These are phyloP conservation scores for Oreochromis aureus DNA, from an alignment of 2,113 vertebrate genomes.

Conservation along the genomic window DNA sequence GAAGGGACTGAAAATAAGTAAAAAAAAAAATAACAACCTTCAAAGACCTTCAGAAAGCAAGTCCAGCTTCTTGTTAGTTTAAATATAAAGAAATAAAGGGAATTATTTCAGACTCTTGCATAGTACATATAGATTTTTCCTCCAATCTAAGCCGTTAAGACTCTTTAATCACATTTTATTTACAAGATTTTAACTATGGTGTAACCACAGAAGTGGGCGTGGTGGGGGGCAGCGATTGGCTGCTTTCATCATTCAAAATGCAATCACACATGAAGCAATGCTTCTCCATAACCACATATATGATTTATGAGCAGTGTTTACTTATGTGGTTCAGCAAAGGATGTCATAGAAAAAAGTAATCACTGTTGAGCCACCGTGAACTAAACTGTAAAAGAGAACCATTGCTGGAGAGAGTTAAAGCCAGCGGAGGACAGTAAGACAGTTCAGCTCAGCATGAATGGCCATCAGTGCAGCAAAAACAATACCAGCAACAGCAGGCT, in stretches of 20 bases:
- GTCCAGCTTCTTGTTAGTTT: not conserved
- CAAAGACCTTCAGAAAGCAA: not conserved
- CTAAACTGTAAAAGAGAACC: not conserved
- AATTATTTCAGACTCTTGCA: not conserved
- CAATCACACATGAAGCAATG: not conserved
- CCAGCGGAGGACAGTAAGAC: conserved; percentile 5
- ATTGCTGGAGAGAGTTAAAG: not conserved
- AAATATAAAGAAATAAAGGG: not conserved
- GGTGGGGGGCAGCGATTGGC: not conserved
- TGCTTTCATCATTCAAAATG: not conserved
- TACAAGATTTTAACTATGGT: not conserved
- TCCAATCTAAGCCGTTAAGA: accelerated
- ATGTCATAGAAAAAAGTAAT: not conserved
- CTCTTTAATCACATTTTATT: not conserved
- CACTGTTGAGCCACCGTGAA: not conserved
- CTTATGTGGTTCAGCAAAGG: not conserved
- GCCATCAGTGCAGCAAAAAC: conserved; percentile 19
- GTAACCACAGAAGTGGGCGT: not conserved
- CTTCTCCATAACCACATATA: not conserved
- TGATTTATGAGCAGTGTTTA: not conserved
- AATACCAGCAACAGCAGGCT: conserved; percentile 13
- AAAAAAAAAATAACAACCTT: not conserved
- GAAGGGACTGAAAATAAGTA: not conserved
- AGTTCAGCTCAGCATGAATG: conserved; percentile 38
- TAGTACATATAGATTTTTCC: accelerated